Conservation (phyloP, 2,113 vertebrate species). For the Pterocles orientalis region DNA sequence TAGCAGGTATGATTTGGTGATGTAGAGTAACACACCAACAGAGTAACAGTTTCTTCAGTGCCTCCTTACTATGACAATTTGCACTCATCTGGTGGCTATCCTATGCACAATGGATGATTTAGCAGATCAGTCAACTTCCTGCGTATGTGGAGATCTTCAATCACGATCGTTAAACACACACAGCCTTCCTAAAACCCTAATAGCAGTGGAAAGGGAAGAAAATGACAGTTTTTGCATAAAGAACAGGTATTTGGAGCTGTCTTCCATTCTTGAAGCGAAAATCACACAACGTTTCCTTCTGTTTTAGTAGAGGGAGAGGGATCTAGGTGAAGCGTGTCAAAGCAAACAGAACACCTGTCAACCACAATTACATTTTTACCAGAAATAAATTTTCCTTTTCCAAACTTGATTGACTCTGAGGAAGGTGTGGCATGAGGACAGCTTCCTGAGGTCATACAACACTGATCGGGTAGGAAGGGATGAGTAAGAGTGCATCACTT, state of each 20-base stretch:
- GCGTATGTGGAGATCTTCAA: background rate
- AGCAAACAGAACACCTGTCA: background rate
- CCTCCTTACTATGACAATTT: background rate
- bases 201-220: background rate
- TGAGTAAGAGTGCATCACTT: background rate
- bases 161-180: background rate
- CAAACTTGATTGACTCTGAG: background rate
- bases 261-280: background rate
- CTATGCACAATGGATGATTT: background rate
- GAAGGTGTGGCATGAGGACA: background rate
- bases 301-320: background rate
- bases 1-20: background rate
- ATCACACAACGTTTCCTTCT: background rate
- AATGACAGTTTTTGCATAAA: background rate
- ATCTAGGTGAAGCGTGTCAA: background rate
- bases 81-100: background rate
- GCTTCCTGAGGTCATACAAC: accelerated
- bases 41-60: background rate
- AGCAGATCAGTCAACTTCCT: background rate
- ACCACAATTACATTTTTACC: background rate
- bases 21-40: background rate
- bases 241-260: background rate
- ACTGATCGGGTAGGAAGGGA: background rate
- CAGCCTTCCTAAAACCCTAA: background rate
- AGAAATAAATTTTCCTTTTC: background rate